Base-by-base conservation (phyloP, 2,888 invertebrate genomes). In the Troides helena region DNA sequence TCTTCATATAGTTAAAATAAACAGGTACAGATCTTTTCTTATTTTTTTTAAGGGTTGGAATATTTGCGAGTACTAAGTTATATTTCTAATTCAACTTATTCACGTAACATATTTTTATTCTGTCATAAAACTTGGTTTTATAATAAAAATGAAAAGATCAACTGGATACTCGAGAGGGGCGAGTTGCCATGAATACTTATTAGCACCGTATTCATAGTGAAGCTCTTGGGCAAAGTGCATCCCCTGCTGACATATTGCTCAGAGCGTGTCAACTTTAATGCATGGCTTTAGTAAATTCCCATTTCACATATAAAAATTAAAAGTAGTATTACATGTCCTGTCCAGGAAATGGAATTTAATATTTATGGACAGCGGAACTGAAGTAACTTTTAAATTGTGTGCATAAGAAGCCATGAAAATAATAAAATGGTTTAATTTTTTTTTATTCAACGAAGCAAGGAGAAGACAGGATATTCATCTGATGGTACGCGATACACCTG, bases 181-280 rank as follows among this genome's bases (percentile, higher is more conserved):
- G 2, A 36, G 67, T 62, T 25, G 21, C 23, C 62, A 62, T 68
- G 67, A 68, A 68, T 68, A 68, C 62, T 30, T 58, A 68, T 58
- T 58, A 62, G 62, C 30, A 36, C 2, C 25, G 46, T 30, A 68
- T 58, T 50, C 62, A 58, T 62, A 46, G 30, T 43, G 25, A 23
- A 53, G 53, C 50, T 39, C 57, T 58, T 39, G 39, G 12, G 30
- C 46, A 46, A n/a, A 62, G 67, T 36, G 62, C 62, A 62, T 39
- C 43, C 46, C 57, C 30, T 25, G 25, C 14, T 62, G 46, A 36
- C 62, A 62, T 57, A 57, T 62, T 46, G 21, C 58, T 12, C 62
- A 43, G 46, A 50, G 58, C 62, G 25, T 58, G 30, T 46, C 18
- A 53, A 30, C 53, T 50, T 59, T 65, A 43, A 58, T 25, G 43